Percentiles rank a stretch among this genome's conserved stretches.
These are phyloP conservation scores for Proisotoma minuta DNA, from an alignment of 2,888 invertebrate genomes.

Conservation along the genomic window DNA sequence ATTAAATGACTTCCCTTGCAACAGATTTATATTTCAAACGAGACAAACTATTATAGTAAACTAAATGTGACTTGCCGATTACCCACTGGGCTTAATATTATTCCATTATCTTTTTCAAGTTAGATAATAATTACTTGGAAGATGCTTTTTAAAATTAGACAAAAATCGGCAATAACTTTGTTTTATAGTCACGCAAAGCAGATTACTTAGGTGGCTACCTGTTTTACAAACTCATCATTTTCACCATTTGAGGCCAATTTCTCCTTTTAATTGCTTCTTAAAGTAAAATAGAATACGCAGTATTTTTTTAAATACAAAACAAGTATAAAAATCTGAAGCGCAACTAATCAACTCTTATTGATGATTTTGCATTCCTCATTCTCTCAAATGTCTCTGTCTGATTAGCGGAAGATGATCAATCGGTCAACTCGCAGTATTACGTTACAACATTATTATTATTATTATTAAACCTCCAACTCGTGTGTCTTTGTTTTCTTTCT, in stretches of 20 bases:
- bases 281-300: too few relatives aligned
- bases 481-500: slow-evolving; percentile 3
- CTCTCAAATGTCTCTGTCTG: slow-evolving; percentile 14
- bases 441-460: not conserved
- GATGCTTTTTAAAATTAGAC: slow-evolving; percentile 22
- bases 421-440: not conserved
- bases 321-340: slow-evolving; percentile 33
- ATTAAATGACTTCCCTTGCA: too few relatives aligned
- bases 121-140: too few relatives aligned
- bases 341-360: slow-evolving; percentile 47
- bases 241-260: too few relatives aligned
- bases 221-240: too few relatives aligned
- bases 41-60: too few relatives aligned
- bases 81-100: slow-evolving; percentile 35
- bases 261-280: too few relatives aligned
- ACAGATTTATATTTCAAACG: too few relatives aligned
- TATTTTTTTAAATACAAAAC: too few relatives aligned
- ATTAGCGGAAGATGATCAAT: not conserved
- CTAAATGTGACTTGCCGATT: slow-evolving; percentile 28
- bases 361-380: slow-evolving; percentile 46
- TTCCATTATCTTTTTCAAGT: slow-evolving; percentile 37
- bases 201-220: slow-evolving; percentile 43
- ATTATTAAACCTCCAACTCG: slow-evolving; percentile 6
- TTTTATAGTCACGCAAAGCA: slow-evolving; percentile 33
- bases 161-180: slow-evolving; percentile 2